Conservation (phyloP, 2,888 invertebrate genomes). For the Chloroclysta siterata region DNA sequence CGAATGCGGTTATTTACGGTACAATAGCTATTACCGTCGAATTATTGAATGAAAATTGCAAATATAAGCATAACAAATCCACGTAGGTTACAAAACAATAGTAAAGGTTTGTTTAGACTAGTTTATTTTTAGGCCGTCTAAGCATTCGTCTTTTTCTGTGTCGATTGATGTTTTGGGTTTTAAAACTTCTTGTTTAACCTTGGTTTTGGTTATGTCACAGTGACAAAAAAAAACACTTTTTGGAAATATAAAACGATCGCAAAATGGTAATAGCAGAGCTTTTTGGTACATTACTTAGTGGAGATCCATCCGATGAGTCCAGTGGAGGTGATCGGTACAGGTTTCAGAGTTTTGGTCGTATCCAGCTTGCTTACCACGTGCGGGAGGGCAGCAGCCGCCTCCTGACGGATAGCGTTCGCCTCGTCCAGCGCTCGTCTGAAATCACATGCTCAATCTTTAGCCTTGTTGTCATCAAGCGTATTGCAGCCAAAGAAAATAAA, state of each 20-base stretch:
- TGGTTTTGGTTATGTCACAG: no score
- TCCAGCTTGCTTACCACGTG: conserved; percentile 51
- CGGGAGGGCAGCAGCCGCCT: conserved; percentile 56
- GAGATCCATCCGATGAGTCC: conserved; percentile 75
- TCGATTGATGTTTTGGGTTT: not conserved
- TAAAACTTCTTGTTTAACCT: not conserved
- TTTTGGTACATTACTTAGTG: conserved; percentile 54
- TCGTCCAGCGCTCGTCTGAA: conserved; percentile 58
- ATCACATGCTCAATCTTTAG: conserved; percentile 1
- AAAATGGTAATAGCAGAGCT: no score
- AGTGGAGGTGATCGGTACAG: conserved; percentile 71
- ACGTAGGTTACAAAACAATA: no score
- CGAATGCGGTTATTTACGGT: not conserved
- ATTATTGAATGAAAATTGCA: no score
- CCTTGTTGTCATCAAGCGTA: no score
- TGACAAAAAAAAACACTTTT: not conserved
- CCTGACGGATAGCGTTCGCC: conserved; percentile 56
- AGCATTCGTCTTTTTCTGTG: not conserved
- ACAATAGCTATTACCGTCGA: no score
- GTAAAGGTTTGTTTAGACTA: no score
- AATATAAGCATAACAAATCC: no score
- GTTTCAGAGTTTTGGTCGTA: conserved; percentile 63
- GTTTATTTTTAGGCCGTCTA: no score
- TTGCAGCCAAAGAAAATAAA: no score
- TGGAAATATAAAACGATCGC: not conserved